Base-by-base conservation (phyloP, 2,797 vertebrate species). In the Eptatretus atami region DNA sequence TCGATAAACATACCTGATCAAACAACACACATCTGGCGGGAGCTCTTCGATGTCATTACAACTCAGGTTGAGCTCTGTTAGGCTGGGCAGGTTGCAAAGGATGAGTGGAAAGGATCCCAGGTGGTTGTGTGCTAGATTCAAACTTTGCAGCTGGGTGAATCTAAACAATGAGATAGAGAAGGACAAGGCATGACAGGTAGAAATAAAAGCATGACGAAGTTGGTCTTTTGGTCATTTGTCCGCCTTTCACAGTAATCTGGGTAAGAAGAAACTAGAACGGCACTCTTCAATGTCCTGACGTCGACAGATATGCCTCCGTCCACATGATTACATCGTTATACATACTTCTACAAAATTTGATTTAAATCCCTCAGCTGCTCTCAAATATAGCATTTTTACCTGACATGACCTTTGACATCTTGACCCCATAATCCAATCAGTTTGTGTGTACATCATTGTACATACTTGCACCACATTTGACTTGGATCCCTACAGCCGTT, bases 81-180 rank as follows among this genome's bases (percentile, higher is more conserved):
- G 75, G 14, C 80, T 84, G 67, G 79, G 73, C 71, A 94, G 84
- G 68, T 88, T 82, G 67, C 85, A 93, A 64, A 90, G 71, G 24
- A 81, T 79, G 65, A 80, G 74, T 63, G 88, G 87, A 71, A 94
- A 88, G n/a, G 78, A 72, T 63, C 84, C 80, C 70, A 96, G 75
- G 63, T 79, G 84, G 68, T 96, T 96, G 73, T 92, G 83, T 67
- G 87, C 92, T 70, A 96, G 77, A 71, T 96, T 96, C 69, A 96
- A 76, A 70, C 80, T 84, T 73, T 84, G 94, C 73, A 96, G 70
- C 69, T 94, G 87, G 68, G 81, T 83, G 78, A 96, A 93, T 75
- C 87, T 94, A 67, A 66, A 71, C 10, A 53, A 57, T 55, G 64
- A 66, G 12, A 52, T n/a, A 5, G 19, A 19, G 19, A 44, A 52